Conservation (phyloP, 2,888 invertebrate genomes). For the Rhogogaster chlorosoma region DNA sequence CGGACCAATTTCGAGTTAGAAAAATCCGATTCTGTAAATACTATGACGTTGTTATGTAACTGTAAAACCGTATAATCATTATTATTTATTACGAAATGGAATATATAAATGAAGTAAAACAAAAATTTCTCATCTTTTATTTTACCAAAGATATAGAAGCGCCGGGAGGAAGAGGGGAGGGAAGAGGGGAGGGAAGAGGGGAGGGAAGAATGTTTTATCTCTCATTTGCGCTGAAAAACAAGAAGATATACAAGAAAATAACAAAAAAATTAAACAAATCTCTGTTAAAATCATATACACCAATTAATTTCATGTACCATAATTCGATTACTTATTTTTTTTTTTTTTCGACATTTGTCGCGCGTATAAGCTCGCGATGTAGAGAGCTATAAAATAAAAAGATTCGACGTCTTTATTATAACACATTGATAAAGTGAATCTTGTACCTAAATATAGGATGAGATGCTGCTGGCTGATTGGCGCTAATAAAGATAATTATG, state of each 20-base stretch:
- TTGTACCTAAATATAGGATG: constrained; percentile 8
- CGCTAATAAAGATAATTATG: constrained; percentile 41
- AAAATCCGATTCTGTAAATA: constrained; percentile 41
- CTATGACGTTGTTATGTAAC: constrained; percentile 36
- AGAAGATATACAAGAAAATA: not conserved
- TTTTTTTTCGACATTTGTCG: not conserved
- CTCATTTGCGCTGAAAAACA: not conserved
- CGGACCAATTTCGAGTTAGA: not conserved
- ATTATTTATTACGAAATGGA: constrained; percentile 29
- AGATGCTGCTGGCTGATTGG: constrained; percentile 29
- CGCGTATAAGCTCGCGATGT: not conserved
- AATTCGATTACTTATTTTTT: not conserved
- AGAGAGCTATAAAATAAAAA: not conserved
- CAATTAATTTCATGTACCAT: not conserved
- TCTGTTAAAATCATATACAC: constrained; percentile 6
- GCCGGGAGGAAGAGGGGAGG: no score
- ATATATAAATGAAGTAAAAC: constrained; percentile 12
- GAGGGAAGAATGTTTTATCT: not conserved
- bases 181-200: no score
- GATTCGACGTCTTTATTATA: not conserved
- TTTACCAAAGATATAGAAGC: constrained; percentile 33
- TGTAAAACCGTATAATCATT: constrained; percentile 5
- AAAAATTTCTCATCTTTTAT: not conserved
- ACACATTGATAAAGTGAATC: not conserved
- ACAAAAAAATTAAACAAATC: not conserved